Evolutionary conservation across 1,140 invertebrate genomes (phyloP).

Genomic region (Lordiphosa stackelbergi): DNA sequence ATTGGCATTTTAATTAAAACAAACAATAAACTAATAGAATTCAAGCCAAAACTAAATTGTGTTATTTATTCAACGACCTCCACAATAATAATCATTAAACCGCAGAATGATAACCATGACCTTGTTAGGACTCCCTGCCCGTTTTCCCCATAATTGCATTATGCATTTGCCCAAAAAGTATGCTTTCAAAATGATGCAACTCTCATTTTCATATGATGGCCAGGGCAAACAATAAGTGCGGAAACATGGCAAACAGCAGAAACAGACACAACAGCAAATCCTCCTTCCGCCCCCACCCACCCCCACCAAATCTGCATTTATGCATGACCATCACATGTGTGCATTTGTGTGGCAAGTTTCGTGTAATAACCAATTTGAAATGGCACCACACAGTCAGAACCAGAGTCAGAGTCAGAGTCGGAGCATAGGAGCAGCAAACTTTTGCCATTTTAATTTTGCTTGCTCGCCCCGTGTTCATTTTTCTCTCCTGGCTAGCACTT

Average conservation of each 20-base stretch:
- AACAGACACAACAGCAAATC: constrained; percentile 2
- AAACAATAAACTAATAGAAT: too few species aligned
- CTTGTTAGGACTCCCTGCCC: constrained; percentile 6
- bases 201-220: constrained; percentile 30
- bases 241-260: constrained; percentile 22
- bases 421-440: constrained; percentile 42
- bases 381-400: constrained; percentile 30
- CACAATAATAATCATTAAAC: too few species aligned
- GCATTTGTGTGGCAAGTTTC: constrained; percentile 21
- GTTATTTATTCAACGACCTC: too few species aligned
- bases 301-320: constrained; percentile 26
- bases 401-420: constrained; percentile 10
- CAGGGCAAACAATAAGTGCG: constrained; percentile 31
- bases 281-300: neutral
- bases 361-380: constrained; percentile 68
- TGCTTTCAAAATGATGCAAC: constrained; percentile 21
- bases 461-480: constrained; percentile 20
- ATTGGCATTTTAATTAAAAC: too few species aligned
- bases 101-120: too few species aligned
- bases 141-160: constrained; percentile 7
- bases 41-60: too few species aligned
- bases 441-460: constrained; percentile 60
- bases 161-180: constrained; percentile 10
- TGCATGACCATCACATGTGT: constrained; percentile 38
- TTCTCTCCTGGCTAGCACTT: constrained; percentile 43